Percentiles rank a stretch among this genome's conserved stretches.
Evolutionary conservation across 2,888 invertebrate species (phyloP).

Genomic region (Myathropa florea): DNA sequence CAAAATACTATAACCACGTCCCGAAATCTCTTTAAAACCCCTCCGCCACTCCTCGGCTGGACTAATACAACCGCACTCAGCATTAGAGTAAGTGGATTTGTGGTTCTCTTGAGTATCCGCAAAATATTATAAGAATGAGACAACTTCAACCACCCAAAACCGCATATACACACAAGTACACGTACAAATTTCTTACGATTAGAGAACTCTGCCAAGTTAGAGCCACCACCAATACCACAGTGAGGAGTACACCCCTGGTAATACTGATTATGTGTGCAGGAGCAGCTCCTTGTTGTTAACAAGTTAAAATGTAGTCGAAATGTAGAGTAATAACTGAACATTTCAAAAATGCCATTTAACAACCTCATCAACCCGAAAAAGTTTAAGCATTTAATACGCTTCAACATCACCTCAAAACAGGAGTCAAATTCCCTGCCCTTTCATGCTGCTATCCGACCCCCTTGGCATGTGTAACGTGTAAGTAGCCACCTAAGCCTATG

Average conservation of each 20-base stretch:
- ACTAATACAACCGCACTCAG: constrained; percentile 50
- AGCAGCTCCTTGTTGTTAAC: constrained; percentile 24
- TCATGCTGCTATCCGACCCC: background rate
- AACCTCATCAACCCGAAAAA: constrained; percentile 61
- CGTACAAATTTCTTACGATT: background rate
- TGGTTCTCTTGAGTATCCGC: constrained; percentile 30
- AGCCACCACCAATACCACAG: background rate
- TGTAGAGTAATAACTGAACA: constrained; percentile 21
- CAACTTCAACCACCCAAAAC: background rate
- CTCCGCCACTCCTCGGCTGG: constrained; percentile 3
- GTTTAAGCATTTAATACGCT: constrained; percentile 34
- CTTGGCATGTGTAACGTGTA: constrained; percentile 12
- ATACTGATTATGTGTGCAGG: background rate
- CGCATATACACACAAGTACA: background rate
- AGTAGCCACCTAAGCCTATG: constrained; percentile 38
- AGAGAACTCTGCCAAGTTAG: background rate
- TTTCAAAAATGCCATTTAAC: constrained; percentile 39
- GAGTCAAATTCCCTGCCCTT: background rate
- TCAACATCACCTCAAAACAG: constrained; percentile 15
- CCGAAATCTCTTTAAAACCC: constrained; percentile 5
- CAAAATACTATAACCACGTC: background rate
- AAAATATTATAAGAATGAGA: constrained; percentile 23
- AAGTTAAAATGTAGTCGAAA: constrained; percentile 29
- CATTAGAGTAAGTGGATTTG: constrained; percentile 61
- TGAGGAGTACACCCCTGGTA: background rate